A percentile compares a stretch with the other conserved stretches of the same genome.
These are phyloP conservation scores for Sarcophaga caerulescens DNA, from an alignment of 2,888 invertebrate genomes.

Conservation along the genomic window DNA sequence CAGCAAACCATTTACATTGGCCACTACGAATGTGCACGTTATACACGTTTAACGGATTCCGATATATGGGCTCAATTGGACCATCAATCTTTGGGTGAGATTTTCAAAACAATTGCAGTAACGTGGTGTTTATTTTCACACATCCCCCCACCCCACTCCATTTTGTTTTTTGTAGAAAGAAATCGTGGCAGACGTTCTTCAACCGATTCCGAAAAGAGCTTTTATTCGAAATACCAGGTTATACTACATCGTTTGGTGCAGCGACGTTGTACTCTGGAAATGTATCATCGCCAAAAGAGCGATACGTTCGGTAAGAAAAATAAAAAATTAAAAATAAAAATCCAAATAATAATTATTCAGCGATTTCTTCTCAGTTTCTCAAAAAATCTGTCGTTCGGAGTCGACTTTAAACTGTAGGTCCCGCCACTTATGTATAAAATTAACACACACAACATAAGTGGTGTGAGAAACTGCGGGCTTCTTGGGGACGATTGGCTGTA, in stretches of 20 bases:
- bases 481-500: too few relatives aligned
- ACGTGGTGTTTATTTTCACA: too few relatives aligned
- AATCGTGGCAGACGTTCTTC: slow-evolving; percentile 83
- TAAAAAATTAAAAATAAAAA: too few relatives aligned
- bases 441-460: too few relatives aligned
- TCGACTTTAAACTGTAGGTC: too few relatives aligned
- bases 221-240: slow-evolving; percentile 92
- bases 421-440: too few relatives aligned
- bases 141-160: too few relatives aligned
- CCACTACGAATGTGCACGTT: slow-evolving; percentile 87
- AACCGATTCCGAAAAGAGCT: slow-evolving; percentile 93
- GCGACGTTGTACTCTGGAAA: slow-evolving; percentile 93
- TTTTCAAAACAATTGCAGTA: too few relatives aligned
- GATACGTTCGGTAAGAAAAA: slow-evolving; percentile 93
- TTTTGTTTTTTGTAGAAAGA: slow-evolving; percentile 74
- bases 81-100: slow-evolving; percentile 78
- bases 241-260: slow-evolving; percentile 95
- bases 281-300: slow-evolving; percentile 91
- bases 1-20: slow-evolving; percentile 88
- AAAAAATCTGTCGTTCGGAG: too few relatives aligned
- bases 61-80: slow-evolving; percentile 86
- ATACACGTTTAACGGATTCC: slow-evolving; percentile 89
- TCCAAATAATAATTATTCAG: too few relatives aligned
- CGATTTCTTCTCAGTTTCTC: too few relatives aligned
- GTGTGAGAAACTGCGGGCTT: too few relatives aligned